Percentiles rank a stretch among this genome's conserved stretches.
Conservation (phyloP, 2,888 invertebrate genomes). For the Drosophila colorata region DNA sequence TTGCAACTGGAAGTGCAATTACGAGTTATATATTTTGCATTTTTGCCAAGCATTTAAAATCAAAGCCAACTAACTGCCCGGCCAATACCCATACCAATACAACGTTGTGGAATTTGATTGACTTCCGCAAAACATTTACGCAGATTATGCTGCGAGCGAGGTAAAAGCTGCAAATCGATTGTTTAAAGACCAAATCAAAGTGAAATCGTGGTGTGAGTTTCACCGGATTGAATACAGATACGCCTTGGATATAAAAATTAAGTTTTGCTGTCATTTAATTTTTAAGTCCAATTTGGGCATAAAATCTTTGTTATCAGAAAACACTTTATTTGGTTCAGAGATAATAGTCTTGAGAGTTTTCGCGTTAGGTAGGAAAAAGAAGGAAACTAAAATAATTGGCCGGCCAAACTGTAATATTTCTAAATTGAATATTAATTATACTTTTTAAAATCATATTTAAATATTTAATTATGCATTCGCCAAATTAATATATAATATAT, state of each 20-base stretch:
- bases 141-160: constrained; percentile 50
- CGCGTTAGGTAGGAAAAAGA: too few relatives aligned
- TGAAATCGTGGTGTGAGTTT: constrained; percentile 51
- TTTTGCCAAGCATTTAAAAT: constrained; percentile 35
- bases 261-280: too few relatives aligned
- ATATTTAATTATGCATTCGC: too few relatives aligned
- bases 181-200: constrained; percentile 43
- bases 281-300: too few relatives aligned
- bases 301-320: too few relatives aligned
- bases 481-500: too few relatives aligned
- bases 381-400: too few relatives aligned
- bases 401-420: too few relatives aligned
- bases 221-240: constrained; percentile 21
- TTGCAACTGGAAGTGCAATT: constrained; percentile 61
- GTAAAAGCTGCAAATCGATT: constrained; percentile 44
- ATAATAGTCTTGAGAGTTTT: too few relatives aligned
- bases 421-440: too few relatives aligned
- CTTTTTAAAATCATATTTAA: too few relatives aligned
- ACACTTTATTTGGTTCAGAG: too few relatives aligned
- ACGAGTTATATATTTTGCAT: constrained; percentile 41
- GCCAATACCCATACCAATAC: constrained; percentile 11
- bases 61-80: constrained; percentile 24
- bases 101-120: constrained; percentile 52
- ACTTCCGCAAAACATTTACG: constrained; percentile 67
- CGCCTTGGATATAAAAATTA: constrained; percentile 5